Percentiles rank a stretch among this genome's conserved stretches.
Conservation (phyloP, 2,888 invertebrate genomes). For the Elegia similella region DNA sequence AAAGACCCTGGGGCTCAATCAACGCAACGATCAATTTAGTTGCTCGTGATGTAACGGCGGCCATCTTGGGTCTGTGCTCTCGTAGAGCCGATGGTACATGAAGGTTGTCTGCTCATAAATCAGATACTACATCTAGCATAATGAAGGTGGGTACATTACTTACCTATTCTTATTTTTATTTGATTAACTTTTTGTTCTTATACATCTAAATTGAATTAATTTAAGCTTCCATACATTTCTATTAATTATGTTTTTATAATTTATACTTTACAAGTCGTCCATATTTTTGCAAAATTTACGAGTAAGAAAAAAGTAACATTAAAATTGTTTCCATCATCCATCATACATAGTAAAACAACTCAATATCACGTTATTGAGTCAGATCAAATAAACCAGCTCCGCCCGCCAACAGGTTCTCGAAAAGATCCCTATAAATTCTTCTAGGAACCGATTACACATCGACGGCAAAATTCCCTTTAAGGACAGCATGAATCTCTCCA, state of each 20-base stretch:
- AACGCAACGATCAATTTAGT: conserved; percentile 54
- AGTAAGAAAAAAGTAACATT: too few species aligned
- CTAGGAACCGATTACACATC: conserved; percentile 63
- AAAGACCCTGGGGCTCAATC: conserved; percentile 62
- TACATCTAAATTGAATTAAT: too few species aligned
- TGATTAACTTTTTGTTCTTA: too few species aligned
- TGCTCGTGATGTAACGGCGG: conserved; percentile 44
- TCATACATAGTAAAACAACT: too few species aligned
- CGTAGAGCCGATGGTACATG: neutral
- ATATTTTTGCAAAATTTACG: too few species aligned
- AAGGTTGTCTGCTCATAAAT: neutral
- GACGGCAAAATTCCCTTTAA: conserved; percentile 67
- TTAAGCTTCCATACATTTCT: too few species aligned
- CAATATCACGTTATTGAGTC: neutral
- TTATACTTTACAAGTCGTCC: too few species aligned
- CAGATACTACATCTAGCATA: neutral
- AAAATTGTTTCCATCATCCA: too few species aligned
- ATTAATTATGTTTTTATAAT: too few species aligned
- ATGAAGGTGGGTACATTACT: too few species aligned
- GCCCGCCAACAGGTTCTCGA: conserved; percentile 45
- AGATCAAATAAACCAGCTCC: conserved; percentile 31
- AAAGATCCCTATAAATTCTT: conserved; percentile 67
- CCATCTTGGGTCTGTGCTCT: conserved; percentile 44
- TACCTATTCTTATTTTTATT: too few species aligned
- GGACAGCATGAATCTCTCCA: conserved; percentile 62